Evolutionary conservation across 2,113 vertebrate genomes (phyloP), one percentile per base, ranked within the genome.

Genomic region (Triplophysa dalaica): DNA sequence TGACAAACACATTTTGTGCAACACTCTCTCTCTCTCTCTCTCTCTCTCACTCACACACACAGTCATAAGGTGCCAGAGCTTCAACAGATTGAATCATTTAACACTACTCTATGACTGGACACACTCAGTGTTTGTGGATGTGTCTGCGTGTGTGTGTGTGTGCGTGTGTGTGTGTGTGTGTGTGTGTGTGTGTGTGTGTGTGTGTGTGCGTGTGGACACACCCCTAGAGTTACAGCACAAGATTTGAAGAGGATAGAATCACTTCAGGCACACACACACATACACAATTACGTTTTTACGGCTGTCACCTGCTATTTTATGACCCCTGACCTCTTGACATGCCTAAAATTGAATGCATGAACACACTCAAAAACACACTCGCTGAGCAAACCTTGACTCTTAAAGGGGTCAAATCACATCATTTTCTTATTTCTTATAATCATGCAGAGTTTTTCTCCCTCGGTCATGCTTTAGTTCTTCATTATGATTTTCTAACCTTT

Each of bases 1-100:
- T 68, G 80, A 86, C 83, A 70, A 69, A 77, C 86, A 82, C 75
- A 77, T 80, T 52, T 19, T 21, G 3, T 74, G 33, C 56, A 64
- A 33, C 67, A 10, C 77, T 45, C 52, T 52, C 58, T 52, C 50
- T 48, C 60, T 13, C 67, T 67, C 33, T 45, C 64, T 75, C 70
- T 67, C 70, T 48, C 52, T 52, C 58, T 52, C 50, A 50, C 58
- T 56, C 75, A 70, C 69, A 63, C 54, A 77, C 66, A 50, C 13
- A 60, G 56, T 65, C 70, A 29, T 19, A 75, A 78, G 58, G 52
- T 75, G 76, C 81, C 76, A 79, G 29, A 45, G 43, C 63, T 68
- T 33, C 21, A 78, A 56, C 81, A 82, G 63, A 82, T 79, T 82
- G 88, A 90, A 86, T 89, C 88, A 82, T 84, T 85, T 81, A 88